Conservation (phyloP, 2,113 vertebrate genomes). For the Sinocyclocheilus anophthalmus region DNA sequence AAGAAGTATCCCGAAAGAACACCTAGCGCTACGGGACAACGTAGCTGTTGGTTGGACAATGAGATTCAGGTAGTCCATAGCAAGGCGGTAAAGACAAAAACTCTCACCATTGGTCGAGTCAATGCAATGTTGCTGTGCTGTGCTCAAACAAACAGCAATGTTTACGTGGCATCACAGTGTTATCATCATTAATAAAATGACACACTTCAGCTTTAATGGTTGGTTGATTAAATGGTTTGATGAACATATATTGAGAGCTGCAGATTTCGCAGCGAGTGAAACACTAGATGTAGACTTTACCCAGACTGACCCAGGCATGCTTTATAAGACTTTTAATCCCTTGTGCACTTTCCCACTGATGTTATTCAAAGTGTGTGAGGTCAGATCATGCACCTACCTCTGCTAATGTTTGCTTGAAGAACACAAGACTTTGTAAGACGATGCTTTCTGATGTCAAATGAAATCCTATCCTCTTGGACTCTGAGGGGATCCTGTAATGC, state of each 20-base stretch:
- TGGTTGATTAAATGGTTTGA: background rate
- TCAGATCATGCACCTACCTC: background rate
- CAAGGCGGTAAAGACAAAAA: too few relatives aligned
- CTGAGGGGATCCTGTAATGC: constrained; percentile 4
- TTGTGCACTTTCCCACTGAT: background rate
- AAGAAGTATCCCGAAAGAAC: too few relatives aligned
- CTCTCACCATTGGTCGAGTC: too few relatives aligned
- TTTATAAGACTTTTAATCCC: background rate
- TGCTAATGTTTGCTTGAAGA: background rate
- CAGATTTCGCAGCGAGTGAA: background rate
- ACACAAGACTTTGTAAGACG: background rate
- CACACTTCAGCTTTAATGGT: background rate
- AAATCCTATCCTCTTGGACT: background rate
- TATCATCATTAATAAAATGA: too few relatives aligned
- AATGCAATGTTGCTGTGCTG: too few relatives aligned
- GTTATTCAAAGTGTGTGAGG: background rate
- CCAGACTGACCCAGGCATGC: background rate
- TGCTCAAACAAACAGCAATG: too few relatives aligned
- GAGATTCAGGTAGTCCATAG: too few relatives aligned
- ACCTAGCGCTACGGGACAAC: too few relatives aligned
- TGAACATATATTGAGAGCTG: background rate
- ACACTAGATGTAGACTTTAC: background rate
- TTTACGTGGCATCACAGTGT: too few relatives aligned
- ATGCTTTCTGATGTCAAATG: background rate
- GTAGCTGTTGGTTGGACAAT: too few relatives aligned